Conservation (phyloP, 2,888 invertebrate species). For the Orchesellides sinensis region DNA sequence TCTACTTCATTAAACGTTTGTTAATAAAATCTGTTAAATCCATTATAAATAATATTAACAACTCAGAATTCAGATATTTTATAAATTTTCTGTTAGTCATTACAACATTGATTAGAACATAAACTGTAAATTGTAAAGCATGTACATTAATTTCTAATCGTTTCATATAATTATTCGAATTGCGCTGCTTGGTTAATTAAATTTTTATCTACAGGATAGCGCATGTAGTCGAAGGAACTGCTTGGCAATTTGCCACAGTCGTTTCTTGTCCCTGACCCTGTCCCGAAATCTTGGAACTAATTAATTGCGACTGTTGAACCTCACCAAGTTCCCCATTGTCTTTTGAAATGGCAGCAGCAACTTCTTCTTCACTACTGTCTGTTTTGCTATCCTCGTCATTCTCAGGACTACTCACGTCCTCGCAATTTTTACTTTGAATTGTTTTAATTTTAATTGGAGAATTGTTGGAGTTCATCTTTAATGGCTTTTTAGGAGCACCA, state of each 20-base stretch:
- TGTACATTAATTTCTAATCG: no score
- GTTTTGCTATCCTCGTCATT: neutral
- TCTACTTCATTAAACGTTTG: no score
- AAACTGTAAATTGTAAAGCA: no score
- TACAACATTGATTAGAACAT: no score
- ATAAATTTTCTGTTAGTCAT: no score
- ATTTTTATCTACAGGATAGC: slow-evolving; percentile 24
- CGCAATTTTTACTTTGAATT: neutral
- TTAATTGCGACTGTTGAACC: neutral
- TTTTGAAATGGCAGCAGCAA: neutral
- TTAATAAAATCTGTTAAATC: no score
- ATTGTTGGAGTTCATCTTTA: slow-evolving; percentile 48
- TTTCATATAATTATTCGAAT: no score
- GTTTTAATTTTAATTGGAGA: slow-evolving; percentile 27
- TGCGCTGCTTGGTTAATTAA: no score
- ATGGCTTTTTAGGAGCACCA: neutral
- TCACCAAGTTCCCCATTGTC: neutral
- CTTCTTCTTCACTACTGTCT: neutral
- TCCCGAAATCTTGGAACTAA: slow-evolving; percentile 6
- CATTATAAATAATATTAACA: no score
- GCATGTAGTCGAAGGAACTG: slow-evolving; percentile 52
- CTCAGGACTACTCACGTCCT: neutral
- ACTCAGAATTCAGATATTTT: no score
- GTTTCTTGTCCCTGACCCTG: neutral
- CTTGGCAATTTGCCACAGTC: slow-evolving; percentile 37